Evolutionary conservation across 2,113 vertebrate species (phyloP).

Genomic region (Eclectus roratus): DNA sequence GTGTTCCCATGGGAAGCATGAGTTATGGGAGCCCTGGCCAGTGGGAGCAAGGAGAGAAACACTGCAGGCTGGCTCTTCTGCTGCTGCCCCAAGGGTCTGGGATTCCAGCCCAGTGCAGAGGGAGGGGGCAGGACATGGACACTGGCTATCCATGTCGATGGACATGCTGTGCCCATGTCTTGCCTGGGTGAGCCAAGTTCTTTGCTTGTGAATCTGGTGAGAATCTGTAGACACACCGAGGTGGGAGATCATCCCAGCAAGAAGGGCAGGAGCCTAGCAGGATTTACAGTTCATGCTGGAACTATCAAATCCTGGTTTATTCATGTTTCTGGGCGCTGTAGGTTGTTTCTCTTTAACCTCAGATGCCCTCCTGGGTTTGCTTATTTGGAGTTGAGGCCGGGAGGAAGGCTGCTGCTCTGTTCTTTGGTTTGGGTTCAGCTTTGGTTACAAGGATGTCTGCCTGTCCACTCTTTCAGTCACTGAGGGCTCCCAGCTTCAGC

Average conservation of each 20-base stretch:
- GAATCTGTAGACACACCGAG: background rate
- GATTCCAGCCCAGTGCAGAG: background rate
- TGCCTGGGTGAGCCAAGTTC: background rate
- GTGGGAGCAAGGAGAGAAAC: background rate
- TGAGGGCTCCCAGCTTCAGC: background rate
- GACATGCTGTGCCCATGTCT: background rate
- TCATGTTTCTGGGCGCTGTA: background rate
- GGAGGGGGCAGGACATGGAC: background rate
- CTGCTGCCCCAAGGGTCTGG: too few species aligned
- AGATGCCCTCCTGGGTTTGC: background rate
- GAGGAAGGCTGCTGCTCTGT: background rate
- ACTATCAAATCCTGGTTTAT: background rate
- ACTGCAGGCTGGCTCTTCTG: background rate
- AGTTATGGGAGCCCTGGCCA: background rate
- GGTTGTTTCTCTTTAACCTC: background rate
- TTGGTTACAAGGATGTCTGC: background rate
- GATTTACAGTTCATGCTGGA: background rate
- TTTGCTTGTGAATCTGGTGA: rapidly evolving
- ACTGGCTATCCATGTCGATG: rapidly evolving
- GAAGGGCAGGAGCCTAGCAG: background rate
- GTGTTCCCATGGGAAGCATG: background rate
- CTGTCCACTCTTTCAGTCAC: background rate
- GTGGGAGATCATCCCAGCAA: background rate
- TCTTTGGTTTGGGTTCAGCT: background rate
- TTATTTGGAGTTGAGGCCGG: background rate